phyloP scores from a whole-genome alignment of 92 coral and sea anemone species.

The Porites cylindrica region DNA sequence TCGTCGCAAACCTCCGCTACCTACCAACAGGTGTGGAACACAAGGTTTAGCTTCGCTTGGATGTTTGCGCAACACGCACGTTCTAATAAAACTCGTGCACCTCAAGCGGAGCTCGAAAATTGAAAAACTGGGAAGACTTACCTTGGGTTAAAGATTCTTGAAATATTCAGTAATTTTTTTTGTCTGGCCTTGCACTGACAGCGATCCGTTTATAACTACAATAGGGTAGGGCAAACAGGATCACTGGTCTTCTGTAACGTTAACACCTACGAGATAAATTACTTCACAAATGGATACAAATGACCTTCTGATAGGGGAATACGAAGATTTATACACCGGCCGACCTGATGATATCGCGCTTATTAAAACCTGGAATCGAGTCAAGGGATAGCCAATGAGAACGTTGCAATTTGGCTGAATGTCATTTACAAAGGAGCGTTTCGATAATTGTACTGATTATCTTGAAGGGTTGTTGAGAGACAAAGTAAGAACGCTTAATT shows the following conservation, averaged over 20 bases:
- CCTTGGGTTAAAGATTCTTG: conserved; percentile 11
- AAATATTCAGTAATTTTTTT: neutral
- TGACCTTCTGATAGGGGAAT: conserved; percentile 52
- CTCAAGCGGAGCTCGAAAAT: neutral
- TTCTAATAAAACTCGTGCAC: neutral
- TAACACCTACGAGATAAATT: conserved; percentile 48
- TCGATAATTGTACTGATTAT: conserved; percentile 20
- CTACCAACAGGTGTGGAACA: conserved; percentile 31
- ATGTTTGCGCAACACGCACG: neutral
- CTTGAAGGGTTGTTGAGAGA: conserved; percentile 41
- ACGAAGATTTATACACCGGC: conserved; percentile 48
- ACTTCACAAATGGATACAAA: conserved; percentile 57
- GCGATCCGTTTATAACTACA: conserved; percentile 16
- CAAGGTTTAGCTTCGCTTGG: neutral
- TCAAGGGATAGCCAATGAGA: conserved; percentile 34
- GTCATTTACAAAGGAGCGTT: conserved; percentile 19
- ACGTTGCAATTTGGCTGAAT: neutral
- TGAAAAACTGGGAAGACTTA: neutral
- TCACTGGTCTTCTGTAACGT: conserved; percentile 14
- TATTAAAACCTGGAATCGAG: conserved; percentile 29
- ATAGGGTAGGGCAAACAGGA: neutral
- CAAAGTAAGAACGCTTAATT: conserved; percentile 24
- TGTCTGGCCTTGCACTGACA: neutral
- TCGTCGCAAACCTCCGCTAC: neutral
- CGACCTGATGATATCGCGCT: conserved; percentile 37